Percentiles rank a stretch among this genome's conserved stretches.
phyloP scores from a whole-genome alignment of 2,888 invertebrate genomes.

The Apamea anceps region DNA sequence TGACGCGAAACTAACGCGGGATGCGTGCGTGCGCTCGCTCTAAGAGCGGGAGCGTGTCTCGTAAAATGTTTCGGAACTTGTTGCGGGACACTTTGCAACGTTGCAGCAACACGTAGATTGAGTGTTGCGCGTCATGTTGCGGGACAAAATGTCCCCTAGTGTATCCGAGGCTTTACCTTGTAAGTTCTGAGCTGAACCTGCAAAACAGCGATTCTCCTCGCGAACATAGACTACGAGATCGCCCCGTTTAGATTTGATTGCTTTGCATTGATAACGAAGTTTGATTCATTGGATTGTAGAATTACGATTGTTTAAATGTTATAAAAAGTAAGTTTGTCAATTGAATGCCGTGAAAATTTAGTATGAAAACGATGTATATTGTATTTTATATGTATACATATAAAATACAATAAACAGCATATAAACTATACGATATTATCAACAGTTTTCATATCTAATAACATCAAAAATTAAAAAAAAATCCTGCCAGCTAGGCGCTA shows the following conservation, averaged over 20 bases:
- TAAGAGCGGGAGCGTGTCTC: too few relatives aligned
- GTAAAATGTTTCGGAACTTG: too few relatives aligned
- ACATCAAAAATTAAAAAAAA: constrained; percentile 9
- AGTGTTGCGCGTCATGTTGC: too few relatives aligned
- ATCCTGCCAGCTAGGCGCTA: too few relatives aligned
- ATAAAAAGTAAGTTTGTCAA: neutral
- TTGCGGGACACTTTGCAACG: too few relatives aligned
- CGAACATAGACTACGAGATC: neutral
- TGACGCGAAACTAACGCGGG: too few relatives aligned
- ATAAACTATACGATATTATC: constrained; percentile 6
- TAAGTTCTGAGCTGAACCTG: neutral
- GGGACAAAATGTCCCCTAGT: too few relatives aligned
- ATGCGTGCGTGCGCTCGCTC: too few relatives aligned
- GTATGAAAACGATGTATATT: neutral
- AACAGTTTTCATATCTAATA: neutral
- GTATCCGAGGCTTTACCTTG: neutral
- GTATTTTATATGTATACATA: constrained; percentile 3
- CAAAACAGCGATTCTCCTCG: neutral
- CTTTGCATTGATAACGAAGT: neutral
- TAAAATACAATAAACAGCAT: too few relatives aligned
- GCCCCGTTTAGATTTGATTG: neutral
- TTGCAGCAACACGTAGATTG: too few relatives aligned
- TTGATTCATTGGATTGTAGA: neutral
- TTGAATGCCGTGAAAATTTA: neutral
- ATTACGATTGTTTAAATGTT: neutral